A percentile compares a stretch with the other conserved stretches of the same genome.
phyloP scores from a whole-genome alignment of 1,140 invertebrate genomes.

The Sycophaga agraensis region DNA sequence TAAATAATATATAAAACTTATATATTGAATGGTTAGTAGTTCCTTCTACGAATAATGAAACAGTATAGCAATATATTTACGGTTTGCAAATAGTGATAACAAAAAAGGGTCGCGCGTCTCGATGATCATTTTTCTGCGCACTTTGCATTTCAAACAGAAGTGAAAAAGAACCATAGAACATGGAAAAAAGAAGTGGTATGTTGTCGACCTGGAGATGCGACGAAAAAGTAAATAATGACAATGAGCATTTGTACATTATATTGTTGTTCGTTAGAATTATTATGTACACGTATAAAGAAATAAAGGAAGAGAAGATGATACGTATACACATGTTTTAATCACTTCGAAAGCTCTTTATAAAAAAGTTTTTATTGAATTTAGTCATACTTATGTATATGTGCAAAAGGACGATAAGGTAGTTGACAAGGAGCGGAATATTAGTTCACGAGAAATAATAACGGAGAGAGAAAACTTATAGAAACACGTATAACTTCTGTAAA shows the following conservation, averaged over 20 bases:
- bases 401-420: background rate
- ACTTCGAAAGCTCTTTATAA: slow-evolving; percentile 20
- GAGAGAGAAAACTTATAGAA: slow-evolving; percentile 8
- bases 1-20: too few relatives aligned
- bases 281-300: slow-evolving; percentile 1
- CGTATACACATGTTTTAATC: background rate
- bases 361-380: slow-evolving; percentile 24
- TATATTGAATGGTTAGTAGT: too few relatives aligned
- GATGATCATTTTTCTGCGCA: too few relatives aligned
- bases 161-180: too few relatives aligned
- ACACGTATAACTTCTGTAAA: slow-evolving; percentile 16
- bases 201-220: too few relatives aligned
- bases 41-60: too few relatives aligned
- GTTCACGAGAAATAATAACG: background rate
- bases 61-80: too few relatives aligned
- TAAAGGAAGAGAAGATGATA: background rate
- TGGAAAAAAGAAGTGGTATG: too few relatives aligned
- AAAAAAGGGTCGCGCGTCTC: too few relatives aligned
- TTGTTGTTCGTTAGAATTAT: slow-evolving; percentile 26
- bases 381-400: background rate
- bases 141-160: too few relatives aligned
- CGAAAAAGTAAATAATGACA: background rate
- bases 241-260: slow-evolving; percentile 25
- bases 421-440: background rate
- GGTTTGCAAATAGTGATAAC: too few relatives aligned